phyloP scores from a whole-genome alignment of 2,113 vertebrate species.

The Macquaria australasica region DNA sequence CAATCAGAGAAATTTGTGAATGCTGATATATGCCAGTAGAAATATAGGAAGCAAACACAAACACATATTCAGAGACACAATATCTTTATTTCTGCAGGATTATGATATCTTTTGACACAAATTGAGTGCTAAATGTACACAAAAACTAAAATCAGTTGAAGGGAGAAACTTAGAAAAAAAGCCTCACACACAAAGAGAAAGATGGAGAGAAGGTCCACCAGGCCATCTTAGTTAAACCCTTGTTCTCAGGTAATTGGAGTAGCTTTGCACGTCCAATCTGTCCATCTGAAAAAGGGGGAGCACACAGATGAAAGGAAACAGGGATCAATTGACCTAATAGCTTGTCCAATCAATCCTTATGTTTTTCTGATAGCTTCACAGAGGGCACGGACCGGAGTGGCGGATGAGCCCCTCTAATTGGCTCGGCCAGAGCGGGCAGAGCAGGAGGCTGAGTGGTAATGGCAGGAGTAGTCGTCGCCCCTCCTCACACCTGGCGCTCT shows the following conservation, averaged over 20 bases:
- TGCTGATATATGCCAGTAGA: not conserved
- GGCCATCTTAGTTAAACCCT: slow-evolving; percentile 34
- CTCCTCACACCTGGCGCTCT: slow-evolving; percentile 62
- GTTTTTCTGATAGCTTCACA: slow-evolving; percentile 72
- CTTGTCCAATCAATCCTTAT: slow-evolving; percentile 77
- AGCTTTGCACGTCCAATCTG: slow-evolving; percentile 60
- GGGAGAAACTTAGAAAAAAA: not conserved
- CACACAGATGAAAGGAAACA: slow-evolving; percentile 72
- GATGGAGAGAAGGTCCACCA: slow-evolving; percentile 26
- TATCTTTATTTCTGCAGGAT: not conserved
- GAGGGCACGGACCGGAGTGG: slow-evolving; percentile 20
- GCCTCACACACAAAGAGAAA: not conserved
- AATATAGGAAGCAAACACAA: slow-evolving; percentile 2
- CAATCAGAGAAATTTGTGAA: not conserved
- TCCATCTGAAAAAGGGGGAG: slow-evolving; percentile 64
- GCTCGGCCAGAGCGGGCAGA: slow-evolving; percentile 47
- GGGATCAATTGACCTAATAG: slow-evolving; percentile 79
- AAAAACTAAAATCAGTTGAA: slow-evolving; percentile 11
- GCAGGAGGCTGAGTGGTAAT: slow-evolving; percentile 59
- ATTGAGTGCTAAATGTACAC: not conserved
- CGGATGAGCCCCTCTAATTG: slow-evolving; percentile 73
- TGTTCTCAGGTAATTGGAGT: slow-evolving; percentile 62
- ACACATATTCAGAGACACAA: not conserved
- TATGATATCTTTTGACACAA: slow-evolving; percentile 8
- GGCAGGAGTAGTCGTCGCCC: slow-evolving; percentile 56